Evolutionary conservation across 2,113 vertebrate species (phyloP), one percentile per base, ranked within the genome.

Genomic region (Zingel zingel): DNA sequence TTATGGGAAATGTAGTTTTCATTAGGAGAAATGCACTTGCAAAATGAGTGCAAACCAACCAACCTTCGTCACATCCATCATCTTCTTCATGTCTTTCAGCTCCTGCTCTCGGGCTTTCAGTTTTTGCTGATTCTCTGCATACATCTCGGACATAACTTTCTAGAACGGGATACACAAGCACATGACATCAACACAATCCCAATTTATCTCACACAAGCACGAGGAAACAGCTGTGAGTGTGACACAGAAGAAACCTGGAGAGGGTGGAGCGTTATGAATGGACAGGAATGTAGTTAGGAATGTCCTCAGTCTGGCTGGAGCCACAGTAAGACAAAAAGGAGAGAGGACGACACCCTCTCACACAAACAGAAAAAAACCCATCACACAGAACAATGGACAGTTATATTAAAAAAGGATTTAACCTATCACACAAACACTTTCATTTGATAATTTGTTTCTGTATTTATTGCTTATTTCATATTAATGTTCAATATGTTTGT

Each of bases 81-180:
- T 83, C 81, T 92, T 95, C 88, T 93, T 95, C 94, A 95, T 89
- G 67, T 96, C 94, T 33, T 93, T 95, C 59, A 96, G 89, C 81
- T 96, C 93, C 74, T 88, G 90, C 89, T 95, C 93, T 86, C 95
- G 71, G 16, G 90, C 88, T 62, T 92, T 95, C 56, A 96, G 90
- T 54, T 80, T 91, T 89, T 92, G 92, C 8, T 93, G 89, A 21
- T 86, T 96, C 66, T 89, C 93, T 0, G 85, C 30, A 78, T 95
- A 94, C 59, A 95, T 59, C 10, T 87, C 86, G 0, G 84, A 82
- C 83, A 96, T 64, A 50, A 88, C 65, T 89, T 94, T 95, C 95
- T 96, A 67, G 30, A 74, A 3, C 57, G 14, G 18, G 48, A 47
- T 1, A 63, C 7, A 85, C 0, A 5, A 5, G 30, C 13, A 73